Base-by-base conservation (phyloP, 2,888 invertebrate genomes). In the Pseudoips prasinana region DNA sequence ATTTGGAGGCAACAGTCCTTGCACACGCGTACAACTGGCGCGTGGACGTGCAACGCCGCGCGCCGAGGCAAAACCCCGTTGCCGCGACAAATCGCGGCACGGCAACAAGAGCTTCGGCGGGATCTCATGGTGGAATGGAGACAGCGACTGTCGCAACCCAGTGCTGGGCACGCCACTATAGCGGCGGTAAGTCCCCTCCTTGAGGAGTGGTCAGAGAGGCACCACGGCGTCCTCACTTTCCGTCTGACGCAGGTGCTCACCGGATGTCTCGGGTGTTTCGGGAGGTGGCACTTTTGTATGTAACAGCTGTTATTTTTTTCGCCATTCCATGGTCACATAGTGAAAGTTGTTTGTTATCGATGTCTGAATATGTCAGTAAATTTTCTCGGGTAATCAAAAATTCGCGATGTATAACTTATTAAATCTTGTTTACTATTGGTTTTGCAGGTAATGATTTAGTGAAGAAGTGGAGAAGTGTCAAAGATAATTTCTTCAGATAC, bases 401-500 rank as follows among this genome's bases (percentile, higher is more conserved):
- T 39, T 37, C 37, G 31, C 37, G 1, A 37, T 37, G 37, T 29
- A 34, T 36, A 37, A 37, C 11, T 29, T 29, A 38, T 35, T 32
- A 35, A 30, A 36, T 36, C 35, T 10, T 36, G 30, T 33, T 34
- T 33, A 37, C 25, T 34, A 39, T 34, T 34, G 27, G 25, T 28
- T 34, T 39, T 44, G 22, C 23, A 23, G 17, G 34, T 34, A 34
- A 25, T 25, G 14, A 29, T 29, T 25, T 34, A 29, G 4, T 40
- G 7, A 40, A 38, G 17, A 46, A 46, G 27, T 46, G 45, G 41
- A 42, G 38, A 39, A 33, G 29, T 32, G 8, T 44, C 1, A 46
- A 46, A 36, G 46, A 46, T 39, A 43, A 40, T 35, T 45, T 1
- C 27, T 35, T 24, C 29, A 39, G 36, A 39, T 38, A 50, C 10